These are phyloP conservation scores for Zoroaster sp. DNA, from an alignment of 53 echinoderm and acorn worm species.

Conservation along the genomic window DNA sequence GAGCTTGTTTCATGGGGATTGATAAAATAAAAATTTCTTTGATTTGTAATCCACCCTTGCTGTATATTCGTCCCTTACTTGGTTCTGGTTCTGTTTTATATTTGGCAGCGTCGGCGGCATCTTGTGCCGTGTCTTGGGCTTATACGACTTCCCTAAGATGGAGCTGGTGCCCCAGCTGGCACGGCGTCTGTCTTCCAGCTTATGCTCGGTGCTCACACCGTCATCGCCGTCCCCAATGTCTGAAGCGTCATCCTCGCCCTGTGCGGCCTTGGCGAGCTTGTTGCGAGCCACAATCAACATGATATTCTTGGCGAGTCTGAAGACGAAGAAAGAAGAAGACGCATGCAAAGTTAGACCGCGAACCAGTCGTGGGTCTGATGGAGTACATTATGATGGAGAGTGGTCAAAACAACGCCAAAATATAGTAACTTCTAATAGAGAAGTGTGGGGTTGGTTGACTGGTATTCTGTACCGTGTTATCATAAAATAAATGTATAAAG, in stretches of 20 bases:
- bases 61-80: slow-evolving; percentile 72
- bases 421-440: no score
- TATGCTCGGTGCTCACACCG: slow-evolving; percentile 58
- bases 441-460: no score
- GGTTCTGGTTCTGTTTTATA: slow-evolving; percentile 91
- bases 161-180: slow-evolving; percentile 76
- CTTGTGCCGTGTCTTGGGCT: slow-evolving; percentile 95
- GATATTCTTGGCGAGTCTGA: slow-evolving; percentile 87
- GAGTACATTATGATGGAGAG: no score
- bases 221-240: slow-evolving; percentile 41
- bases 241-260: slow-evolving; percentile 41
- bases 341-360: neutral
- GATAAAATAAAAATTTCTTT: no score
- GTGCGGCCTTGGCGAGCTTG: slow-evolving; percentile 62
- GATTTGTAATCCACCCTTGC: no score
- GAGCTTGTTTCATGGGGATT: no score
- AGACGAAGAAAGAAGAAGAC: no score
- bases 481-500: no score
- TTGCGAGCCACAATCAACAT: slow-evolving; percentile 88
- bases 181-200: slow-evolving; percentile 17
- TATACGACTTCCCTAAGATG: slow-evolving; percentile 97
- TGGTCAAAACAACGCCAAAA: no score
- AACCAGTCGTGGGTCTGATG: no score
- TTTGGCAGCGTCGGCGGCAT: slow-evolving; percentile 91
- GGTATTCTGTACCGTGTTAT: no score